phyloP scores from a whole-genome alignment of 2,113 vertebrate species.

The Tonatia bakeri region DNA sequence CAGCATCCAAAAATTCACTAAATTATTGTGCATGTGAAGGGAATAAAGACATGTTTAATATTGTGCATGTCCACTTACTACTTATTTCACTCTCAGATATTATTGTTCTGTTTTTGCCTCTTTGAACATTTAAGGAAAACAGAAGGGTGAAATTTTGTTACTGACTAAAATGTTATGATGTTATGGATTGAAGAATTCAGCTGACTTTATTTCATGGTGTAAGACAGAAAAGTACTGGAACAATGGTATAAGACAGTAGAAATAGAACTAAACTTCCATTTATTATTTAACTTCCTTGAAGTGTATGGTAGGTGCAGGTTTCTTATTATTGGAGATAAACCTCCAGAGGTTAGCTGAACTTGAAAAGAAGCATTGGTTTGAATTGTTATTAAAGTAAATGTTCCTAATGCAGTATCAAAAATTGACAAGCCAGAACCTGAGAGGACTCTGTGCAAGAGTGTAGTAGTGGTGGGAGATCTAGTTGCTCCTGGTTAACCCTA shows the following conservation, averaged over 20 bases:
- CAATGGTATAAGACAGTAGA: neutral
- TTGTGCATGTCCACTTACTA: neutral
- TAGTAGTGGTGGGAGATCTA: neutral
- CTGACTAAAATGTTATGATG: neutral
- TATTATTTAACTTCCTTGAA: conserved; percentile 18
- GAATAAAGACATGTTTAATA: neutral
- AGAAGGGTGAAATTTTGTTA: neutral
- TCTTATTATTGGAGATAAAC: neutral
- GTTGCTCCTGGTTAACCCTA: neutral
- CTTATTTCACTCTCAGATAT: neutral
- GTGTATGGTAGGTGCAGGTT: neutral
- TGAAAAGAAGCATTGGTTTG: neutral
- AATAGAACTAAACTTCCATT: neutral
- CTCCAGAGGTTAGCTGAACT: neutral
- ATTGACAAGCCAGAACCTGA: neutral
- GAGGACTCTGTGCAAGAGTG: neutral
- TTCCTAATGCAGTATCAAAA: neutral
- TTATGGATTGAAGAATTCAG: neutral
- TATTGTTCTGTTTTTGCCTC: neutral
- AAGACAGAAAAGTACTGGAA: neutral
- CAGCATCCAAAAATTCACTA: neutral
- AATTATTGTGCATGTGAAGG: neutral
- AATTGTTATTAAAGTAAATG: conserved; percentile 17
- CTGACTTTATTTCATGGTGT: neutral
- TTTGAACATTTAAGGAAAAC: neutral